Conservation (phyloP, 64 coral and sea anemone genomes). For the Catalaphyllia jardinei region DNA sequence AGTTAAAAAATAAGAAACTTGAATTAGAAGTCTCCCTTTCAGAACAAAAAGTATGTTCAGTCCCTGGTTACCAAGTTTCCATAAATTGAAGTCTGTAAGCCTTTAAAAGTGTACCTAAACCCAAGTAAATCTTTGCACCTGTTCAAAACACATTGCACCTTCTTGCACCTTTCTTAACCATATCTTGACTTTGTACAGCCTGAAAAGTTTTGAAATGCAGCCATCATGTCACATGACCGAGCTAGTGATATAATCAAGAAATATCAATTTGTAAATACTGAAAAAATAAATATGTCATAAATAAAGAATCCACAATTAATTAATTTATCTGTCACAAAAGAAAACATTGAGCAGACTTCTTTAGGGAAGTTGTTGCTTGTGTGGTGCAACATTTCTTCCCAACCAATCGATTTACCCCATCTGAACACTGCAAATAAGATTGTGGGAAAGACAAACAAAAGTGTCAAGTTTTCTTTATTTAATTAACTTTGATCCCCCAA, state of each 20-base stretch:
- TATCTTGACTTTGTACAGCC: too few relatives aligned
- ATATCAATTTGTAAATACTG: slow-evolving; percentile 14
- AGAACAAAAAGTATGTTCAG: background rate
- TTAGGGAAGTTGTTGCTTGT: too few relatives aligned
- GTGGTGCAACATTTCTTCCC: too few relatives aligned
- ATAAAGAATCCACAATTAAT: slow-evolving; percentile 24
- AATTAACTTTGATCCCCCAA: too few relatives aligned
- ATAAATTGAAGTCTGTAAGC: background rate
- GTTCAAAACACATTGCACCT: background rate
- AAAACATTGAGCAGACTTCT: slow-evolving; percentile 4
- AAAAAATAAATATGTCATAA: slow-evolving; percentile 6
- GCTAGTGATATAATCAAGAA: background rate
- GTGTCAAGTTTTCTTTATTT: too few relatives aligned
- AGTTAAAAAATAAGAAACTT: slow-evolving; percentile 28
- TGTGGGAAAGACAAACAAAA: too few relatives aligned
- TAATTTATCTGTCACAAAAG: slow-evolving; percentile 13
- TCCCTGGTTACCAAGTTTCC: background rate
- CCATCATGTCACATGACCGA: too few relatives aligned
- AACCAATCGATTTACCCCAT: too few relatives aligned
- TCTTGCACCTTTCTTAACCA: background rate
- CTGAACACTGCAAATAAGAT: too few relatives aligned
- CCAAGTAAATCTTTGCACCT: background rate
- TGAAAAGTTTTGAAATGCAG: slow-evolving; percentile 2
- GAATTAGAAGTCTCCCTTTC: slow-evolving; percentile 18
- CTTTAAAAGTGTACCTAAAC: background rate